Percentiles rank a stretch among this genome's conserved stretches.
phyloP scores from a whole-genome alignment of 2,797 vertebrate species.

The Sebastiscus tertius region DNA sequence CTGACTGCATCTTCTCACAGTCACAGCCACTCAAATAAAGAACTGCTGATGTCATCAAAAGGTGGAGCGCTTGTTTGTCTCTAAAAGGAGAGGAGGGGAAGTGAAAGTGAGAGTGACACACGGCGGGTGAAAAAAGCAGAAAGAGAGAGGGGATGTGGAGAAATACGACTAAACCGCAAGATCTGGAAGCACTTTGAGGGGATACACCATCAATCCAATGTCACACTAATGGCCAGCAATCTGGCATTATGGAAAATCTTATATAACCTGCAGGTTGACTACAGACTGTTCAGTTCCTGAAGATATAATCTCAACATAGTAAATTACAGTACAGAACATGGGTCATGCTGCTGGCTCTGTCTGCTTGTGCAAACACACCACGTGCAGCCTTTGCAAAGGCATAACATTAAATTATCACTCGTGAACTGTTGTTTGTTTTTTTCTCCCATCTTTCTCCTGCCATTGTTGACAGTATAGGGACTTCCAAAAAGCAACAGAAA shows the following conservation, averaged over 20 bases:
- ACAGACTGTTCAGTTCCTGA: neutral
- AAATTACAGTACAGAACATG: constrained; percentile 5
- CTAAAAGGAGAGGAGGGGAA: neutral
- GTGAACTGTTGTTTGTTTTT: neutral
- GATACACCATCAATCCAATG: constrained; percentile 58
- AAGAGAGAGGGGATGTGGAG: constrained; percentile 5
- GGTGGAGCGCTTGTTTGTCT: neutral
- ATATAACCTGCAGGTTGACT: constrained; percentile 36
- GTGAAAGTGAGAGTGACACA: neutral
- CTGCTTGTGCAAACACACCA: neutral
- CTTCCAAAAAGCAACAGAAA: neutral
- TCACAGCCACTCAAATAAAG: constrained; percentile 6
- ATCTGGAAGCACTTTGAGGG: constrained; percentile 67
- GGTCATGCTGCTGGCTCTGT: neutral
- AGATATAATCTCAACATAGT: neutral
- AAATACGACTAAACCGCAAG: constrained; percentile 41
- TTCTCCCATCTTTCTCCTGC: neutral
- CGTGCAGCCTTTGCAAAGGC: neutral
- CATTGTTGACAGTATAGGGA: neutral
- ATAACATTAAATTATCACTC: constrained; percentile 1
- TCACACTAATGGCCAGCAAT: constrained; percentile 41
- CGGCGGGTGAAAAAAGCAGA: neutral
- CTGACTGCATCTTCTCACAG: constrained; percentile 29
- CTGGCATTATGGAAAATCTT: constrained; percentile 39
- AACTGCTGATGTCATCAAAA: neutral